Percentiles rank a stretch among this genome's conserved stretches.
phyloP scores from a whole-genome alignment of 2,113 vertebrate species.

The Aplodontia rufa region DNA sequence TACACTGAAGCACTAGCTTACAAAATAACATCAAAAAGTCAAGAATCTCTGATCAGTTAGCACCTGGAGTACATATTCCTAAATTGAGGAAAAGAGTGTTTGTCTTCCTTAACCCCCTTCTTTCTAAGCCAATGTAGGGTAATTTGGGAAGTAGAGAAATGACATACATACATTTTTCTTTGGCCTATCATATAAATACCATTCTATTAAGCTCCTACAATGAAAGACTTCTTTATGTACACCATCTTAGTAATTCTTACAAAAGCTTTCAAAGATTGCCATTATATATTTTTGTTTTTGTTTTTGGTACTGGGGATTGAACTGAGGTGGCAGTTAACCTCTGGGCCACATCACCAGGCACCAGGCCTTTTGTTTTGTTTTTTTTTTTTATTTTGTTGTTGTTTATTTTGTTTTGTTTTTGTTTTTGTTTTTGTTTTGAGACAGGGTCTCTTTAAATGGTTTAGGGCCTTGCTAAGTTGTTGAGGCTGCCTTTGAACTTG shows the following conservation, averaged over 20 bases:
- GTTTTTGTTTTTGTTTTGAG: too few relatives aligned
- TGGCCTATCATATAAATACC: not conserved
- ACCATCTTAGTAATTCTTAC: not conserved
- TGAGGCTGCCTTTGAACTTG: too few relatives aligned
- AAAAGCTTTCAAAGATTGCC: slow-evolving; percentile 9
- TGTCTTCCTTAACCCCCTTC: slow-evolving; percentile 1
- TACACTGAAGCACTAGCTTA: slow-evolving; percentile 1
- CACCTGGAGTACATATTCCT: not conserved
- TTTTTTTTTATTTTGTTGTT: too few relatives aligned
- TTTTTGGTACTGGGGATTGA: too few relatives aligned
- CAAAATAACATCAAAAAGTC: slow-evolving; percentile 47
- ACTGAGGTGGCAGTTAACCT: too few relatives aligned
- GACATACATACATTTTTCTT: not conserved
- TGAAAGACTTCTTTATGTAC: not conserved
- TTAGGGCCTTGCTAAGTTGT: too few relatives aligned
- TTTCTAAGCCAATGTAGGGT: not conserved
- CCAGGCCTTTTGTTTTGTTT: too few relatives aligned
- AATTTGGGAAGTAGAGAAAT: not conserved
- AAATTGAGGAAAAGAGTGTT: slow-evolving; percentile 20
- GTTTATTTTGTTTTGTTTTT: too few relatives aligned
- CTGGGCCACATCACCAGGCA: too few relatives aligned
- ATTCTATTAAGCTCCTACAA: not conserved
- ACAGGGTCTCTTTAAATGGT: too few relatives aligned
- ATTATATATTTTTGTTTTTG: not conserved
- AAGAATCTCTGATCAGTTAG: slow-evolving; percentile 9